Conservation (phyloP, 2,797 vertebrate species). For the Eurystomus glaucurus region DNA sequence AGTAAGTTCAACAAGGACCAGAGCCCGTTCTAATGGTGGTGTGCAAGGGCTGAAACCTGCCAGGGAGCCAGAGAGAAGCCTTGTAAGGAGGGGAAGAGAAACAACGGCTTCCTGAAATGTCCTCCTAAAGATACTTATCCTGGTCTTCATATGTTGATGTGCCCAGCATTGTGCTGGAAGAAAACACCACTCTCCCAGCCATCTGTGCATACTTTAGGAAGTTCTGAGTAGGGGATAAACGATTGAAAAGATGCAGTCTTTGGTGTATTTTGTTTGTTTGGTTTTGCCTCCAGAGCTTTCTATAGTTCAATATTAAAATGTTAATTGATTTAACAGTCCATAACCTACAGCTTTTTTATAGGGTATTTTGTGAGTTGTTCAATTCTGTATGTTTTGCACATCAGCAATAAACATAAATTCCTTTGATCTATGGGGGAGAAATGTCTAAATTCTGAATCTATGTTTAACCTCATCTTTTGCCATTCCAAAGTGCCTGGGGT, state of each 20-base stretch:
- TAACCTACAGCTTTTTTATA: neutral
- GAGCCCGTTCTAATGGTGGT: neutral
- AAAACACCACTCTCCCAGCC: neutral
- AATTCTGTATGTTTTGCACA: neutral
- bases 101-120: fast-evolving
- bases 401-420: neutral
- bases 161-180: neutral
- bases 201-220: neutral
- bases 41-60: neutral
- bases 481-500: neutral
- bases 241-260: neutral
- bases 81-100: neutral
- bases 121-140: neutral
- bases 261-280: neutral
- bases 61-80: neutral
- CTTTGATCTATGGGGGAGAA: neutral
- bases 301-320: neutral
- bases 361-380: neutral
- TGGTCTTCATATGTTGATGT: neutral
- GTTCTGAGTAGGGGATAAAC: neutral
- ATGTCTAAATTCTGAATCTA: neutral
- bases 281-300: neutral
- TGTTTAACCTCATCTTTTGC: neutral
- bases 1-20: neutral
- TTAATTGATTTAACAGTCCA: neutral